Evolutionary conservation across 2,113 vertebrate species (phyloP), one percentile per base, ranked within the genome.

Genomic region (Sarotherodon lohbergeri): DNA sequence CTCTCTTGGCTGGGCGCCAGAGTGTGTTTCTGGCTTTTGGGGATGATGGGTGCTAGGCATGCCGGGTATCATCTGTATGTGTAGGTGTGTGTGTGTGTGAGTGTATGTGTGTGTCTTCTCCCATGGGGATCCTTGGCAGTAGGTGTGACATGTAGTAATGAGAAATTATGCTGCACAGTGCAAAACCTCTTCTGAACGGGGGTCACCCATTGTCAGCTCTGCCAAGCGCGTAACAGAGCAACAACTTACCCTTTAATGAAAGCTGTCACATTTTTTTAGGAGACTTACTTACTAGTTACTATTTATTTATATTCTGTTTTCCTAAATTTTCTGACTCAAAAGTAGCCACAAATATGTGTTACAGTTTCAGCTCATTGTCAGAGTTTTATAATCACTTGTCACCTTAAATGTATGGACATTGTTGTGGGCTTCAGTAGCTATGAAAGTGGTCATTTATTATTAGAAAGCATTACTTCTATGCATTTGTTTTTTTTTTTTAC

Each of bases 91-190:
- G 48, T 85, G 14, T 81, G 57, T 52, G 22, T 10, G 79, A n/a
- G 48, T 66, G 78, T 81, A 39, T 84, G 22, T 66, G 68, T 87
- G 83, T 83, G 90, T 89, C 56, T 78, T 63, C 68, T 91, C 95
- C 91, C 89, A 55, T 90, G 93, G 93, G 94, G 93, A 91, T 90
- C 85, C 93, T 92, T 94, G 92, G 93, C 90, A 94, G 94, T 94
- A 94, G 92, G 93, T 94, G 95, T 96, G 94, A 95, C 94, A 93
- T 93, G 92, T 93, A 93, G 94, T 95, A 95, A 95, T 96, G 90
- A 93, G 94, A 95, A 95, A 95, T 96, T 95, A 95, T 96, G 94
- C 95, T 94, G 89, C 88, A 87, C 88, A 89, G 94, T 94, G 95
- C 95, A 95, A 91, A 95, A 96, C 93, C 93, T 95, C 86, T 88